Percentiles rank a stretch among this genome's conserved stretches.
Evolutionary conservation across 2,113 vertebrate species (phyloP).

Genomic region (Sinosuthora webbiana): DNA sequence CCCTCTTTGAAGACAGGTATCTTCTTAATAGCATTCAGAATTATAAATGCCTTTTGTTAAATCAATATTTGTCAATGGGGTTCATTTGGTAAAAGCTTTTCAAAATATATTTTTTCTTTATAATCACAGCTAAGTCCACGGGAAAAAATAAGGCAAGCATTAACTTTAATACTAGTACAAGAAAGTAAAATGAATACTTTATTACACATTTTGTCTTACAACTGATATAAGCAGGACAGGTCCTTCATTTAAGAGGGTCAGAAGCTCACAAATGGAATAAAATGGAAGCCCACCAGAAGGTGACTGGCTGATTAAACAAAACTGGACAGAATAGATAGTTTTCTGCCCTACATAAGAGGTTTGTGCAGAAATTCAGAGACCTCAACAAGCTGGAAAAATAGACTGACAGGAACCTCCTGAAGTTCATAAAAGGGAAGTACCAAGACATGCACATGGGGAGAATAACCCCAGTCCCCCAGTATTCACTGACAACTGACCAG

Average conservation of each 20-base stretch:
- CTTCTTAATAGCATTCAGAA: not conserved
- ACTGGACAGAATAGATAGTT: not conserved
- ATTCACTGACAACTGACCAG: not conserved
- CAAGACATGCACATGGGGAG: not conserved
- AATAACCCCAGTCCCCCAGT: not conserved
- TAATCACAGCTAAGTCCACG: not conserved
- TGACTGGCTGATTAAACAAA: not conserved
- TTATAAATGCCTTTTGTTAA: not conserved
- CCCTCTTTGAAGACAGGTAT: not conserved
- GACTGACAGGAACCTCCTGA: not conserved
- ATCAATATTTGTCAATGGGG: slow-evolving; percentile 20
- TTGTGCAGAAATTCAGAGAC: not conserved
- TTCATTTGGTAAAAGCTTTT: not conserved
- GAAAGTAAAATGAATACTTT: slow-evolving; percentile 14
- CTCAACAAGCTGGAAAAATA: not conserved
- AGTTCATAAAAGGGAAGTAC: not conserved
- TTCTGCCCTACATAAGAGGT: too few relatives aligned
- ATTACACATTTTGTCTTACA: not conserved
- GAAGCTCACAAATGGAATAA: not conserved
- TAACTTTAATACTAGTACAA: slow-evolving; percentile 1
- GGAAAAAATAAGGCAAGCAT: slow-evolving; percentile 29
- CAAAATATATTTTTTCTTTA: slow-evolving; percentile 1
- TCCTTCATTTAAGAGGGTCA: not conserved
- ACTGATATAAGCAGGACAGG: not conserved
- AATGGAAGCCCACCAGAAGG: not conserved